phyloP scores from a whole-genome alignment of 2,113 vertebrate genomes.

The Cryptotis parvus region DNA sequence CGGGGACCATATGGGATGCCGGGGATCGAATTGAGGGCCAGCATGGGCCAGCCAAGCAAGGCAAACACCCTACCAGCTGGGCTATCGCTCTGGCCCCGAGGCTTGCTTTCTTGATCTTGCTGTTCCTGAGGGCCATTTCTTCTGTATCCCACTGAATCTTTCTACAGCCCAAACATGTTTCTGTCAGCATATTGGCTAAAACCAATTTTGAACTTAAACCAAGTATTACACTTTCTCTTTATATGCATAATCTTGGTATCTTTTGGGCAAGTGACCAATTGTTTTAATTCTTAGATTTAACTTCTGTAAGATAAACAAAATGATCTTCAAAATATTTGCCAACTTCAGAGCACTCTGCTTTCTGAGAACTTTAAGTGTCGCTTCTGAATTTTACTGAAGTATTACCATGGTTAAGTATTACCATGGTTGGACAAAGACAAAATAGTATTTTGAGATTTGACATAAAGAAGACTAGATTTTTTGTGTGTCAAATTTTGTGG shows the following conservation, averaged over 20 bases:
- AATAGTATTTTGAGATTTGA: slow-evolving; percentile 34
- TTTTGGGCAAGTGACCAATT: not conserved
- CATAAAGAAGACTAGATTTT: not conserved
- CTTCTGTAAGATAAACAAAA: slow-evolving; percentile 50
- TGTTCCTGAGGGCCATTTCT: not conserved
- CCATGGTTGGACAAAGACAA: not conserved
- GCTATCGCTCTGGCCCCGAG: no score
- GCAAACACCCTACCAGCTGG: no score
- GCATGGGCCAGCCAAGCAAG: no score
- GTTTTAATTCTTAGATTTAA: not conserved
- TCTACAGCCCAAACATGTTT: not conserved
- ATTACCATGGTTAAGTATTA: not conserved
- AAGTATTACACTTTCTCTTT: not conserved
- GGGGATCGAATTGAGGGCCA: no score
- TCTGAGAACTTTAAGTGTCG: not conserved
- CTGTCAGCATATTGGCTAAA: not conserved
- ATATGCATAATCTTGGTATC: not conserved
- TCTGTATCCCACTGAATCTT: not conserved
- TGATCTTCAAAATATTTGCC: not conserved
- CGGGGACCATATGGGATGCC: no score
- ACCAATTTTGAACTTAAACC: not conserved
- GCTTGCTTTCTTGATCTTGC: not conserved
- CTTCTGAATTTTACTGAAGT: not conserved
- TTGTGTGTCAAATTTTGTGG: not conserved
- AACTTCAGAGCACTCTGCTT: slow-evolving; percentile 3